A percentile compares a stretch with the other conserved stretches of the same genome.
Evolutionary conservation across 2,797 vertebrate species (phyloP).

Genomic region (Eulemur mongoz): DNA sequence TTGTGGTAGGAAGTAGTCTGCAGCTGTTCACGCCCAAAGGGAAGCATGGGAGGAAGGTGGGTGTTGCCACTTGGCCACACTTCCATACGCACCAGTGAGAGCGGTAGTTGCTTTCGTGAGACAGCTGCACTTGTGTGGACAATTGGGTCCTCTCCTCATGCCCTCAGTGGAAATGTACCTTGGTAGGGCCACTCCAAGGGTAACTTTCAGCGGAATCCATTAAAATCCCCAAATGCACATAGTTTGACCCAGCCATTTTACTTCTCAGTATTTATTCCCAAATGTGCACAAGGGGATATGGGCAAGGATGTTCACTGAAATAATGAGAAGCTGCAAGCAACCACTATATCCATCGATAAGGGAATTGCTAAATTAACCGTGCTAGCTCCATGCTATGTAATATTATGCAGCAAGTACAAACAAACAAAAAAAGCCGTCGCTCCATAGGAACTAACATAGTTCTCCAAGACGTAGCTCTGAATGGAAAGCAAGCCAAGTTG

Average conservation of each 20-base stretch:
- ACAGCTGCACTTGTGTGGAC: neutral
- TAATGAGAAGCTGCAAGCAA: neutral
- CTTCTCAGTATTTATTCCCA: slow-evolving; percentile 14
- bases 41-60: slow-evolving; percentile 14
- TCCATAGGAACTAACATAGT: neutral
- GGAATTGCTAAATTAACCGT: neutral
- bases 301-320: neutral
- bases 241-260: neutral
- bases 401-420: neutral
- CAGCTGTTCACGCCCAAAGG: slow-evolving; percentile 4
- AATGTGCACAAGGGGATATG: neutral
- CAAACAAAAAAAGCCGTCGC: neutral
- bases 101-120: neutral
- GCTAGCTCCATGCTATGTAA: neutral
- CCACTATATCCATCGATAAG: neutral
- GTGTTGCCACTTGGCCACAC: neutral
- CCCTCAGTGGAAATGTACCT: neutral
- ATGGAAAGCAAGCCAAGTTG: neutral
- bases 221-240: neutral
- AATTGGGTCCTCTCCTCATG: neutral
- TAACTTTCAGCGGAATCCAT: neutral
- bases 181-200: neutral
- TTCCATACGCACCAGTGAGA: neutral
- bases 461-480: neutral
- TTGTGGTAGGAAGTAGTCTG: slow-evolving; percentile 18